Percentiles rank a stretch among this genome's conserved stretches.
phyloP scores from a whole-genome alignment of 1,140 invertebrate genomes.

The Conus betulinus region DNA sequence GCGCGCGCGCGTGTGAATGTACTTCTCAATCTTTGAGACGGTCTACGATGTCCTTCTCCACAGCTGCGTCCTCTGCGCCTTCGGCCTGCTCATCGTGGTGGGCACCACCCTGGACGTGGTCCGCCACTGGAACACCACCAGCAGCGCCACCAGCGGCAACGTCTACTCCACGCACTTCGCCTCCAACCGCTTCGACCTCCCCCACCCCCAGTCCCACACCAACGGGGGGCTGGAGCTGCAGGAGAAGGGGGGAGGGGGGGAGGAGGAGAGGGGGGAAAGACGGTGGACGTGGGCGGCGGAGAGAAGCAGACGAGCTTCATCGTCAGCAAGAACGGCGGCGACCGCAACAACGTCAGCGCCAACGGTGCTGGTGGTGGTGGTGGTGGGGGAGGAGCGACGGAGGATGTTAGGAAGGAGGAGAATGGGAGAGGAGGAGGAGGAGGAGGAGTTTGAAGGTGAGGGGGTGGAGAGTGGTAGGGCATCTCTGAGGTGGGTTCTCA shows the following conservation, averaged over 20 bases:
- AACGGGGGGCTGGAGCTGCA: not conserved
- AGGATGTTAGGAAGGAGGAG: not conserved
- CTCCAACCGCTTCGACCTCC: too few species aligned
- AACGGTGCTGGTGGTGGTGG: not conserved
- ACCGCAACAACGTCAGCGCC: not conserved
- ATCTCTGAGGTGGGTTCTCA: too few species aligned
- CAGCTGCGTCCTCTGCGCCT: not conserved
- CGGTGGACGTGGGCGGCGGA: not conserved
- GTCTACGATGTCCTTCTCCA: not conserved
- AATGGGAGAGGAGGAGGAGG: not conserved
- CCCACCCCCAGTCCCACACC: not conserved
- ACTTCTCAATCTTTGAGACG: too few species aligned
- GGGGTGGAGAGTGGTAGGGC: not conserved
- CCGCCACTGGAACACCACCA: not conserved
- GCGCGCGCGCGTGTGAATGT: too few species aligned
- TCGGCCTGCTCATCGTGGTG: not conserved
- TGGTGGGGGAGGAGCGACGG: not conserved
- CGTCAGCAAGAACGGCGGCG: not conserved
- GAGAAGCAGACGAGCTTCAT: conserved; percentile 14
- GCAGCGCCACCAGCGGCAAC: not conserved
- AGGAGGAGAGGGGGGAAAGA: not conserved
- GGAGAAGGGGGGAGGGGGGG: not conserved
- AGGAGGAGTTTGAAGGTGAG: not conserved
- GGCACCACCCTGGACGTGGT: not conserved
- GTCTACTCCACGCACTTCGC: not conserved